These are phyloP conservation scores for Elysia chlorotica DNA, from an alignment of 1,140 invertebrate species.

Conservation along the genomic window DNA sequence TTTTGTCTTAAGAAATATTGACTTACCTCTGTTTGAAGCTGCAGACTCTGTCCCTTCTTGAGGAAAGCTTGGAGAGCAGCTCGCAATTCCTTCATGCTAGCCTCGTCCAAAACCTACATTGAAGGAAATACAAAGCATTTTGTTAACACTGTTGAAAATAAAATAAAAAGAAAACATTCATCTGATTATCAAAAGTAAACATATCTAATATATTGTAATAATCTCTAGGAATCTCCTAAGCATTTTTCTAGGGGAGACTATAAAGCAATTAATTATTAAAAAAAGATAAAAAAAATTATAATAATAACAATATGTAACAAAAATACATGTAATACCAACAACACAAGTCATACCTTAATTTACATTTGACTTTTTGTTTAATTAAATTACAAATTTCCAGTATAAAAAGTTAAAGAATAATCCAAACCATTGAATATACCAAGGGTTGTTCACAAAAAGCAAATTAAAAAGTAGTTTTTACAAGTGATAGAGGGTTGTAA, in stretches of 20 bases:
- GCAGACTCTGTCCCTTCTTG: conserved; percentile 80
- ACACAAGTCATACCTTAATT: too few relatives aligned
- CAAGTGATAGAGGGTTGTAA: too few relatives aligned
- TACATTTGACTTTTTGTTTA: too few relatives aligned
- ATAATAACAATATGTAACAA: too few relatives aligned
- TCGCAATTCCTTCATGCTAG: conserved; percentile 80
- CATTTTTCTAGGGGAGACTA: background rate
- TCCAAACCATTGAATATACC: too few relatives aligned
- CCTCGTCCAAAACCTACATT: conserved; percentile 76
- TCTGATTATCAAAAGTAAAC: background rate
- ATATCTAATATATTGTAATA: background rate
- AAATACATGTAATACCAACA: too few relatives aligned
- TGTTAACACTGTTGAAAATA: background rate
- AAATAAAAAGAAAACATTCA: too few relatives aligned
- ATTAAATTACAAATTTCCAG: too few relatives aligned
- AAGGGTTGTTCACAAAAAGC: too few relatives aligned
- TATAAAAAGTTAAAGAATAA: too few relatives aligned
- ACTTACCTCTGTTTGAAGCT: conserved; percentile 62
- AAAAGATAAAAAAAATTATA: background rate
- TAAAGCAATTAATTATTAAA: background rate
- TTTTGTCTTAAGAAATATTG: too few relatives aligned
- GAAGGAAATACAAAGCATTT: conserved; percentile 9
- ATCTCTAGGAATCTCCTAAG: background rate
- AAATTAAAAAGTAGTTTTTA: too few relatives aligned
- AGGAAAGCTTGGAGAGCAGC: conserved; percentile 83